Evolutionary conservation across 2,113 vertebrate species (phyloP).

Genomic region (Ceyx melanurus): DNA sequence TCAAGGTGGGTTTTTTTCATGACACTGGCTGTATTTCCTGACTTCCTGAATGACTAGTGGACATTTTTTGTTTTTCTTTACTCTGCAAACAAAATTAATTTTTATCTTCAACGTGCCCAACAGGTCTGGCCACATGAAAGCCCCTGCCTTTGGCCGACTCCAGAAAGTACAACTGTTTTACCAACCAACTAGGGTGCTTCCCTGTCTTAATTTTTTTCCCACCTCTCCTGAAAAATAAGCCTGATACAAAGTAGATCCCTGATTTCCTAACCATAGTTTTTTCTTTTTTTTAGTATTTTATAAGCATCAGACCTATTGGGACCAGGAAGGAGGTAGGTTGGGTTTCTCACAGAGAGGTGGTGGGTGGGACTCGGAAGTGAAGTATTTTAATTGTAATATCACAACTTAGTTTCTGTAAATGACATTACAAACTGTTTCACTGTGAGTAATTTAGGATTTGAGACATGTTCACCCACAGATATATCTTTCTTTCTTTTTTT

Average conservation of each 20-base stretch:
- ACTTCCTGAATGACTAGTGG: not conserved
- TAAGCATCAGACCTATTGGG: not conserved
- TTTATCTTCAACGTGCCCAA: not conserved
- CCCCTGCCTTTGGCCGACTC: not conserved
- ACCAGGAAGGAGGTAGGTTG: not conserved
- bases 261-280: not conserved
- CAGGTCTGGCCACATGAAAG: not conserved
- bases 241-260: not conserved
- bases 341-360: not conserved
- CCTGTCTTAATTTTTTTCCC: not conserved
- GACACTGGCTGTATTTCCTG: not conserved
- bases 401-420: conserved; percentile 5
- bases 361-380: not conserved
- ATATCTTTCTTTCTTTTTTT: not conserved
- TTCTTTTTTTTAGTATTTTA: not conserved
- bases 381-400: conserved; percentile 3
- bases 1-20: not conserved
- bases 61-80: not conserved
- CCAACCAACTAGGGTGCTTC: not conserved
- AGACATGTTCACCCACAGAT: conserved; percentile 47
- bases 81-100: not conserved
- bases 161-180: not conserved
- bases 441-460: conserved; percentile 35
- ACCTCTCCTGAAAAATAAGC: not conserved
- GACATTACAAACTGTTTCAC: conserved; percentile 7